These are phyloP conservation scores for Drosophila funebris DNA, from an alignment of 1,140 invertebrate genomes.

Conservation along the genomic window DNA sequence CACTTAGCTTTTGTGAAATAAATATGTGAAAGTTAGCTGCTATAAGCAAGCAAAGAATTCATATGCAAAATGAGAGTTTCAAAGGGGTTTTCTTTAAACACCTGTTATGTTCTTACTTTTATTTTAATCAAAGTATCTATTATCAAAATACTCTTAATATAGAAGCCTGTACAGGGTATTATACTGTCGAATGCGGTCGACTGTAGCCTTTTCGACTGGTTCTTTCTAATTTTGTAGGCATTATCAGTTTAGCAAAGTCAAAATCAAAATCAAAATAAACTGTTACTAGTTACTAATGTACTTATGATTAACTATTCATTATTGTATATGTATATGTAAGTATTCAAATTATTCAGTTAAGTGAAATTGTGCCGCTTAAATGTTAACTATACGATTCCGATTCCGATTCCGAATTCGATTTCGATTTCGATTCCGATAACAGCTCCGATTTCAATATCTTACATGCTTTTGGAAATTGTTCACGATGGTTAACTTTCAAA, in stretches of 20 bases:
- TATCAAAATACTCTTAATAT: no score
- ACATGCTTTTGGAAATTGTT: conserved; percentile 48
- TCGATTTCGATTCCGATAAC: no score
- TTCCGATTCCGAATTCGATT: conserved; percentile 39
- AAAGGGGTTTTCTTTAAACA: no score
- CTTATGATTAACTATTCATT: conserved; percentile 34
- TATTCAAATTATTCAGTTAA: conserved; percentile 63
- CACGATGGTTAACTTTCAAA: conserved; percentile 2
- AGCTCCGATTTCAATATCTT: conserved; percentile 17
- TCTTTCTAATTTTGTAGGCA: not conserved
- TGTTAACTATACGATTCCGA: conserved; percentile 70
- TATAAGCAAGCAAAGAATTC: no score
- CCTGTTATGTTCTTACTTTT: no score
- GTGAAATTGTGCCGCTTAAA: conserved; percentile 79
- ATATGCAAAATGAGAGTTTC: no score
- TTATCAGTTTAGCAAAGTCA: conserved; percentile 51
- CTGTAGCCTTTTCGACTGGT: no score
- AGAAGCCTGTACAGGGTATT: no score
- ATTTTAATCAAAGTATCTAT: no score
- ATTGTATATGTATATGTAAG: conserved; percentile 37
- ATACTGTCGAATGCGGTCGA: no score
- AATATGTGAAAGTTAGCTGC: no score
- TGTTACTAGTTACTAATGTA: conserved; percentile 38
- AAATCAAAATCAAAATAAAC: conserved; percentile 49
- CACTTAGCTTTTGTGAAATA: no score